phyloP scores from a whole-genome alignment of 2,113 vertebrate species.

The Amphiprion ocellaris region DNA sequence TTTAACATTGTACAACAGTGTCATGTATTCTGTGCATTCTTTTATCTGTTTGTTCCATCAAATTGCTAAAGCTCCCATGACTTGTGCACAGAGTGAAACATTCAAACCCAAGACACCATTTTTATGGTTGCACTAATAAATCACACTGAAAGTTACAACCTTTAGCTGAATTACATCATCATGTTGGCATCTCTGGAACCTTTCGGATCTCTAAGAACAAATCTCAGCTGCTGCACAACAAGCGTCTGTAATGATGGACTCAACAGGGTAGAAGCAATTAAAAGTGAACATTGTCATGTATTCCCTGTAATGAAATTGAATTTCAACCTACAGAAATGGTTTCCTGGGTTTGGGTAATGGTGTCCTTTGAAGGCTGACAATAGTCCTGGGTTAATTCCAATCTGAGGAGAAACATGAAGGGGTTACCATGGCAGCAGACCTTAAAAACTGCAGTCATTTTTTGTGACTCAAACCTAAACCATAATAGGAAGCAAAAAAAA shows the following conservation, averaged over 20 bases:
- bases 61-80: background rate
- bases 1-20: too few relatives aligned
- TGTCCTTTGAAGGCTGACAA: slow-evolving; percentile 98
- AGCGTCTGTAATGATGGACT: background rate
- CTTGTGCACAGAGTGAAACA: background rate
- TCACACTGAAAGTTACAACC: background rate
- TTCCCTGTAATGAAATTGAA: slow-evolving; percentile 33
- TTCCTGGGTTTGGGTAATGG: slow-evolving; percentile 98
- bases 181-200: background rate
- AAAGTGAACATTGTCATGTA: background rate
- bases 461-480: slow-evolving; percentile 14
- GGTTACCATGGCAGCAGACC: slow-evolving; percentile 54
- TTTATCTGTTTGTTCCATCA: background rate
- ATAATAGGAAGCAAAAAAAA: background rate
- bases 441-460: slow-evolving; percentile 1
- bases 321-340: slow-evolving; percentile 95
- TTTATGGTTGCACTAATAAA: background rate
- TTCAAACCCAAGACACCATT: slow-evolving; percentile 41
- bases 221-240: slow-evolving; percentile 2
- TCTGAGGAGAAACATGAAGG: slow-evolving; percentile 83
- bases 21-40: too few relatives aligned
- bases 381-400: slow-evolving; percentile 98
- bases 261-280: background rate
- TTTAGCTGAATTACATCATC: background rate
- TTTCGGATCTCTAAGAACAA: slow-evolving; percentile 13